Evolutionary conservation across 2,888 invertebrate genomes (phyloP).

Genomic region (Habrosyne pyritoides): DNA sequence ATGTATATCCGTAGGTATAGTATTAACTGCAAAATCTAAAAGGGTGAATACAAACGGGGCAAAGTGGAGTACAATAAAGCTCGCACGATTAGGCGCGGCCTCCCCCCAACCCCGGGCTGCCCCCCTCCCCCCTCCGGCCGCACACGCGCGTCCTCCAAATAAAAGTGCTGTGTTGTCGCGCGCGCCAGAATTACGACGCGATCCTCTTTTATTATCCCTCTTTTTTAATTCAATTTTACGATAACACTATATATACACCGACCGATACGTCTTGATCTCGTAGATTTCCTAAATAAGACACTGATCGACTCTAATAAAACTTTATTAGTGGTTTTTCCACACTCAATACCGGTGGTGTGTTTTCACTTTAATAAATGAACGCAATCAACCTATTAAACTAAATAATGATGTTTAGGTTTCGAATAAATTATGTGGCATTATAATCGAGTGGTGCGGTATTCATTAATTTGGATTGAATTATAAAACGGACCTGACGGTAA

Average conservation of each 20-base stretch:
- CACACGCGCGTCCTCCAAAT: slow-evolving; percentile 75
- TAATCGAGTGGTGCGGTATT: slow-evolving; percentile 1
- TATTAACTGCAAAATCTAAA: too few relatives aligned
- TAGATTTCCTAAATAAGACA: slow-evolving; percentile 4
- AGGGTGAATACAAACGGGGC: slow-evolving; percentile 16
- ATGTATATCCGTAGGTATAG: too few relatives aligned
- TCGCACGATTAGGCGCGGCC: slow-evolving; percentile 68
- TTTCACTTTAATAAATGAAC: slow-evolving; percentile 7
- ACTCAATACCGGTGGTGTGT: slow-evolving; percentile 8
- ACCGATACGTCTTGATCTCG: slow-evolving; percentile 43
- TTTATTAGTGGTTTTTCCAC: slow-evolving; percentile 9
- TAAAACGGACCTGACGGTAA: neutral
- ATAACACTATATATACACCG: slow-evolving; percentile 63
- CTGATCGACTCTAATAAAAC: slow-evolving; percentile 4
- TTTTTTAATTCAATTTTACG: slow-evolving; percentile 82
- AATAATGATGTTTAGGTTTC: slow-evolving; percentile 9
- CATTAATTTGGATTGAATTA: slow-evolving; percentile 6
- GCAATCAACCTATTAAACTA: slow-evolving; percentile 10
- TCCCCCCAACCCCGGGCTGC: slow-evolving; percentile 19
- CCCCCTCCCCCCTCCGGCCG: slow-evolving; percentile 45
- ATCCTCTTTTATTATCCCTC: slow-evolving; percentile 77
- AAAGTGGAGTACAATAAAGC: slow-evolving; percentile 52
- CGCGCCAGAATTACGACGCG: slow-evolving; percentile 80
- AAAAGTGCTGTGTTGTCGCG: slow-evolving; percentile 81
- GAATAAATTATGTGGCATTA: slow-evolving; percentile 7